These are phyloP conservation scores for Molossus alvarezi DNA, from an alignment of 2,797 vertebrate species.

Conservation along the genomic window DNA sequence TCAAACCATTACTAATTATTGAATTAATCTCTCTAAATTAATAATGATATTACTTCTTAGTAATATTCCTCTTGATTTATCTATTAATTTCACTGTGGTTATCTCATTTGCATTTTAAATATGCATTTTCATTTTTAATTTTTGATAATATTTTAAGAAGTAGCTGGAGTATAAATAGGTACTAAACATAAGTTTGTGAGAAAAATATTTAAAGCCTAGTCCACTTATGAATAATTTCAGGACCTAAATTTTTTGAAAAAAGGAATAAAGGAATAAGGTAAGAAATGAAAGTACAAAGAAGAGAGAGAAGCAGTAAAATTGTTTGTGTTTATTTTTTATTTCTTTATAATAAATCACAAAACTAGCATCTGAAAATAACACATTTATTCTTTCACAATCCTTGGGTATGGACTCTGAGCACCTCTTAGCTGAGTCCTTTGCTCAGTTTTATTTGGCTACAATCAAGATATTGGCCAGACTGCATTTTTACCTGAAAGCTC, in stretches of 20 bases:
- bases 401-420: neutral
- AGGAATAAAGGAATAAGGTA: neutral
- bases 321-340: neutral
- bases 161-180: neutral
- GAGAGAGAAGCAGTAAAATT: neutral
- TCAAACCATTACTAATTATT: neutral
- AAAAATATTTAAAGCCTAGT: neutral
- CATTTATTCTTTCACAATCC: neutral
- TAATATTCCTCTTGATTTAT: neutral
- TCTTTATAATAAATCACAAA: neutral
- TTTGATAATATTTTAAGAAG: neutral
- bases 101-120: constrained; percentile 11
- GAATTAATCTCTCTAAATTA: neutral
- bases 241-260: neutral
- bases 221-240: neutral
- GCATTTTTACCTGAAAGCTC: neutral
- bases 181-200: neutral
- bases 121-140: neutral
- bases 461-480: neutral
- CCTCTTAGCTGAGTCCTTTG: neutral
- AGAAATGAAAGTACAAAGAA: neutral
- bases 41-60: neutral
- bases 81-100: neutral
- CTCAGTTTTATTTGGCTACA: neutral
- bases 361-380: neutral